Evolutionary conservation across 1,140 invertebrate species (phyloP).

Genomic region (Teleopsis dalmanni): DNA sequence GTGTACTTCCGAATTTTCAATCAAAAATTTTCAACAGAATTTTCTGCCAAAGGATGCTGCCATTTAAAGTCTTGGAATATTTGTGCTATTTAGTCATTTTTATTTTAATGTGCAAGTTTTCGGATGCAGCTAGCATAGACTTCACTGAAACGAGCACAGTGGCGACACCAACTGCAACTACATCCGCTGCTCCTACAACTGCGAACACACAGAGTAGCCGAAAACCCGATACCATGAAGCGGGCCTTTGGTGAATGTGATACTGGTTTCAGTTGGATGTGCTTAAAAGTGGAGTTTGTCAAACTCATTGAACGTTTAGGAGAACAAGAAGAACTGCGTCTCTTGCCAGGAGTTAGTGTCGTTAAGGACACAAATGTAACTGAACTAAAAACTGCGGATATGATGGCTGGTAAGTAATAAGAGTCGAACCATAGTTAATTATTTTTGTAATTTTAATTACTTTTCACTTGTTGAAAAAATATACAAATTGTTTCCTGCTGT

Average conservation of each 20-base stretch:
- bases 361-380: constrained; percentile 55
- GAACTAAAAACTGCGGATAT: constrained; percentile 57
- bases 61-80: constrained; percentile 33
- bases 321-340: constrained; percentile 46
- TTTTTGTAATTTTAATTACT: background rate
- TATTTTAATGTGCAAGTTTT: constrained; percentile 29
- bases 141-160: constrained; percentile 10
- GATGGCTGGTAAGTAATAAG: constrained; percentile 44
- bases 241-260: constrained; percentile 51
- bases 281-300: constrained; percentile 70
- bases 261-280: constrained; percentile 66
- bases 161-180: constrained; percentile 9
- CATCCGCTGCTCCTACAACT: constrained; percentile 10
- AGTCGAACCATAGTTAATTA: background rate
- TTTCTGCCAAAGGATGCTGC: too few species aligned
- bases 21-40: too few species aligned
- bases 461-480: background rate
- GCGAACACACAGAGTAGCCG: background rate
- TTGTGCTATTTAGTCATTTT: constrained; percentile 31
- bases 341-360: constrained; percentile 62
- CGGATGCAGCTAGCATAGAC: constrained; percentile 25
- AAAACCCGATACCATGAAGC: constrained; percentile 6
- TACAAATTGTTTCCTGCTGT: too few species aligned
- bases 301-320: constrained; percentile 63
- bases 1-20: too few species aligned